Evolutionary conservation across 2,888 invertebrate species (phyloP), one percentile per base, ranked within the genome.

Genomic region (Heliconius ethilla): DNA sequence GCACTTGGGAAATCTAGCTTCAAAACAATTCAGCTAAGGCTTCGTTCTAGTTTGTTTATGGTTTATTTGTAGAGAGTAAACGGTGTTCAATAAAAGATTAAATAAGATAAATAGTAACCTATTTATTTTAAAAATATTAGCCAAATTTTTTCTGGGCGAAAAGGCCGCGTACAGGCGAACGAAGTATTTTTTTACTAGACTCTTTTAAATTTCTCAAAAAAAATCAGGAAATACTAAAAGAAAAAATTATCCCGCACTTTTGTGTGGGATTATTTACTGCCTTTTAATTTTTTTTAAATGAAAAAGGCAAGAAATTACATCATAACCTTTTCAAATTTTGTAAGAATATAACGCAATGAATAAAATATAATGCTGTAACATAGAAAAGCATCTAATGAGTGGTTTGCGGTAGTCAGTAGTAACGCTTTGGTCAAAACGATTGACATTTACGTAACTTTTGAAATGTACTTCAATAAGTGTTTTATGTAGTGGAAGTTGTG

Each of bases 1-100:
- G 75, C 69, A 77, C 67, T 75, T 65, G 67, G 74, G 69, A 77
- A 78, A 80, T 75, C 75, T 62, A 69, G 62, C 55, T 62, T 74
- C 67, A 40, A 45, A 29, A 74, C 66, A 63, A 63, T 74, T 40
- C 40, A 5, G 27, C 37, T 22, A 74, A 45, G 74, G 37, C 37
- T 74, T 63, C 62, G 63, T 40, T 37, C 62, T 63, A 63, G 37
- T 27, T 63, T 7, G 55, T 27, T 59, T 75, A 67, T n/a, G 33
- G 40, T 59, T 59, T 62, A 15, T 40, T 74, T 63, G 22, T 37
- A 63, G 63, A 40, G 11, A 25, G 22, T 70, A n/a, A 33, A 55
- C 27, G 15, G 29, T n/a, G n/a, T 40, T 40, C 67, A 25, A 67
- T 67, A 4, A 25, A 37, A 67, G 25, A 29, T 29, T 29, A 29